These are phyloP conservation scores for Rhinichthys klamathensis DNA, from an alignment of 2,113 vertebrate species.

Conservation along the genomic window DNA sequence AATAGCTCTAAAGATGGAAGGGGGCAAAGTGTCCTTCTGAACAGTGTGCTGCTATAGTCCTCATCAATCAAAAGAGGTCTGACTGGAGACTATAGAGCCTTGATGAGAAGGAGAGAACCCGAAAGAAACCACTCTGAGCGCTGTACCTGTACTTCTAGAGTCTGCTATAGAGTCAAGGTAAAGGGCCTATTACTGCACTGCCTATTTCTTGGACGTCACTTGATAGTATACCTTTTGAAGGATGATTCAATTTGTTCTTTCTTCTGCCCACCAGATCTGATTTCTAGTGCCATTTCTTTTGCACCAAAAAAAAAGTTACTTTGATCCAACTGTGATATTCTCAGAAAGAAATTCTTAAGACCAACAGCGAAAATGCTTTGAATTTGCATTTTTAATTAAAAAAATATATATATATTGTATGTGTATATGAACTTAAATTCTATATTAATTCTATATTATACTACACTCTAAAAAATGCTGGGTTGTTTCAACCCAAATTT, in stretches of 20 bases:
- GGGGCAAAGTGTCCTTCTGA: conserved; percentile 16
- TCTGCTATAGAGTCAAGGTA: conserved; percentile 61
- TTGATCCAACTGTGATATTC: conserved; percentile 2
- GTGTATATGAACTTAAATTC: background rate
- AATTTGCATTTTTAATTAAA: too few relatives aligned
- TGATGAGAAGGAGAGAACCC: conserved; percentile 50
- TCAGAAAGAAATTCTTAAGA: background rate
- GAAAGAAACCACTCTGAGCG: conserved; percentile 45
- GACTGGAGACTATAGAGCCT: conserved; percentile 30
- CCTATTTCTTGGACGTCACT: conserved; percentile 59
- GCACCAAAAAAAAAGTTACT: conserved; percentile 24
- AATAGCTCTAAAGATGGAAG: background rate
- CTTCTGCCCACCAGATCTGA: conserved; percentile 44
- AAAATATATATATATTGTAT: too few relatives aligned
- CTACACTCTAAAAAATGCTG: too few relatives aligned
- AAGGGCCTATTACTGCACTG: conserved; percentile 51
- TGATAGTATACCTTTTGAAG: conserved; percentile 51
- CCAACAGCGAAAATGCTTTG: background rate
- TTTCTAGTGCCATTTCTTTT: conserved; percentile 37
- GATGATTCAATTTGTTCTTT: conserved; percentile 58
- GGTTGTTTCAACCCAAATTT: too few relatives aligned
- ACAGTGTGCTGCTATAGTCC: background rate
- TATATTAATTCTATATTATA: background rate
- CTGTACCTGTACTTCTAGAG: conserved; percentile 39
- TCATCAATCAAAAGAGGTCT: conserved; percentile 40